Conservation (phyloP, 2,888 invertebrate genomes). For the Drosophila diplacantha region DNA sequence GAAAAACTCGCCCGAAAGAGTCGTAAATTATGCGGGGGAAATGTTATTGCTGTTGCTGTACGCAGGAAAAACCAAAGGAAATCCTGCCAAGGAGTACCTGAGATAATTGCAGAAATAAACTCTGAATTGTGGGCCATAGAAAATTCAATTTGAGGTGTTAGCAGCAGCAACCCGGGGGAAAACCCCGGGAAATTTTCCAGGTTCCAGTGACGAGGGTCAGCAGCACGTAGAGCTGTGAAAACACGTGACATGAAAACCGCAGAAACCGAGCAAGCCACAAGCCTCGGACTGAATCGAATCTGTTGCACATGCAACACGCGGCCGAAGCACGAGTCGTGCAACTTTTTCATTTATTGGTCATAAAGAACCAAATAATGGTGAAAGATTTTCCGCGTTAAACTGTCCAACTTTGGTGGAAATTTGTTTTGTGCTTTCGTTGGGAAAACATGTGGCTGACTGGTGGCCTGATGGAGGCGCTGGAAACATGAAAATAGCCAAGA, state of each 20-base stretch:
- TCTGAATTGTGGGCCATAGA: slow-evolving; percentile 34
- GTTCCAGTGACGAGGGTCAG: slow-evolving; percentile 23
- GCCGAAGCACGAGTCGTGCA: slow-evolving; percentile 27
- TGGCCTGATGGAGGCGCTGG: slow-evolving; percentile 3
- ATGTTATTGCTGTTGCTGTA: slow-evolving; percentile 1
- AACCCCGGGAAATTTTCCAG: slow-evolving; percentile 31
- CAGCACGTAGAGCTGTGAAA: slow-evolving; percentile 37
- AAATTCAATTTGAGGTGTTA: slow-evolving; percentile 52
- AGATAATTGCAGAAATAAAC: slow-evolving; percentile 41
- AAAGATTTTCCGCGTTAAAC: slow-evolving; percentile 40
- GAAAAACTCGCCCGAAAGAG: slow-evolving; percentile 20
- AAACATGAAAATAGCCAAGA: slow-evolving; percentile 20
- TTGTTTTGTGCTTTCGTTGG: slow-evolving; percentile 31
- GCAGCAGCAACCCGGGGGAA: slow-evolving; percentile 17
- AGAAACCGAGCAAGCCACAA: slow-evolving; percentile 12
- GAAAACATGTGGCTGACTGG: slow-evolving; percentile 18
- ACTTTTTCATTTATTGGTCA: slow-evolving; percentile 58
- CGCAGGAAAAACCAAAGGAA: slow-evolving; percentile 25
- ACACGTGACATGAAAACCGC: slow-evolving; percentile 39
- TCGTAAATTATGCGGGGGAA: slow-evolving; percentile 23
- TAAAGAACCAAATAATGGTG: slow-evolving; percentile 44
- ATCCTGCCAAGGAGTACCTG: slow-evolving; percentile 9
- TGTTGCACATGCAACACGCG: slow-evolving; percentile 60
- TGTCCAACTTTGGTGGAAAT: slow-evolving; percentile 46
- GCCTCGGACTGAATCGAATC: slow-evolving; percentile 36